Conservation (phyloP, 92 coral and sea anemone genomes). For the Phenganax marumi region DNA sequence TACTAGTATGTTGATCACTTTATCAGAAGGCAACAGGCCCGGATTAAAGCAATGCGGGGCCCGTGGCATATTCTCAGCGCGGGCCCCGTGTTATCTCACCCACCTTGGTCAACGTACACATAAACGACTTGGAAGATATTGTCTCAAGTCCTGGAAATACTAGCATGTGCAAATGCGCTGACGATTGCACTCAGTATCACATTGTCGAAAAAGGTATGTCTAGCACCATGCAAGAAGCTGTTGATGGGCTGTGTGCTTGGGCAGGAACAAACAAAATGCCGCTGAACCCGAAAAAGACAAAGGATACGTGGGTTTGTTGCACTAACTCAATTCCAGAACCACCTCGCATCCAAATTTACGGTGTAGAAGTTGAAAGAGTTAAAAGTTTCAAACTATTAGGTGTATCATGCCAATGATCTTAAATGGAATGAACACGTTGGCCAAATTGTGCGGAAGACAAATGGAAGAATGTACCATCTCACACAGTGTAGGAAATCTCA, state of each 20-base stretch:
- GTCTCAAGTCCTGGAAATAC: not conserved
- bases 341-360: conserved; percentile 10
- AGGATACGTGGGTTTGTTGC: conserved; percentile 25
- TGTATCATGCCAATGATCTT: conserved; percentile 46
- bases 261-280: conserved; percentile 11
- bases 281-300: conserved; percentile 25
- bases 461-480: conserved; percentile 44
- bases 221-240: conserved; percentile 15
- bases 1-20: too few relatives aligned
- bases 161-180: conserved; percentile 28
- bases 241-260: conserved; percentile 2
- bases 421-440: too few relatives aligned
- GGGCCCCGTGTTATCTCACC: conserved; percentile 46
- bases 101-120: conserved; percentile 17
- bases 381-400: conserved; percentile 47
- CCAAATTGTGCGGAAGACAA: conserved; percentile 51
- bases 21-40: too few relatives aligned
- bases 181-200: conserved; percentile 37
- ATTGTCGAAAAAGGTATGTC: conserved; percentile 17
- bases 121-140: conserved; percentile 16
- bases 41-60: too few relatives aligned
- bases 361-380: conserved; percentile 50
- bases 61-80: too few relatives aligned
- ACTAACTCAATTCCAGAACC: conserved; percentile 18
- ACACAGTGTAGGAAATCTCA: conserved; percentile 46